Evolutionary conservation across 2,113 vertebrate species (phyloP).

Genomic region (Oophaga pumilio): DNA sequence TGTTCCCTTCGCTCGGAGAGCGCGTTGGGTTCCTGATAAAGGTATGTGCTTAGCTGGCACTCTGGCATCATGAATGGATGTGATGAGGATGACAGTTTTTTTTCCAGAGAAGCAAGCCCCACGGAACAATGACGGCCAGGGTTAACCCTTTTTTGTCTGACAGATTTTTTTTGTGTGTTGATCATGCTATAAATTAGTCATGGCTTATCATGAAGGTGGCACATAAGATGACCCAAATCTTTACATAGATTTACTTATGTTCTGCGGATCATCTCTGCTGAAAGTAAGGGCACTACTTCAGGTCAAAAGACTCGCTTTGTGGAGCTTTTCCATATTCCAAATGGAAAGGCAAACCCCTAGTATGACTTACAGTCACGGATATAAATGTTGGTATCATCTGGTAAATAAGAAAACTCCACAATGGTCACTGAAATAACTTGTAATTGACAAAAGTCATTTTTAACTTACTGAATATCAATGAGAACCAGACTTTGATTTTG

Average conservation of each 20-base stretch:
- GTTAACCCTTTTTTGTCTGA: conserved; percentile 43
- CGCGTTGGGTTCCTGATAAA: conserved; percentile 34
- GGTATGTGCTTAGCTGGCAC: conserved; percentile 56
- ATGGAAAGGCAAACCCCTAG: too few species aligned
- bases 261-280: too few species aligned
- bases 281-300: too few species aligned
- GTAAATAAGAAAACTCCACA: too few species aligned
- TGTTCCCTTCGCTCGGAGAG: not conserved
- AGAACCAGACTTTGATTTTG: too few species aligned
- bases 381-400: too few species aligned
- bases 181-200: not conserved
- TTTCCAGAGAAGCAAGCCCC: conserved; percentile 40
- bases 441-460: too few species aligned
- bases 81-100: conserved; percentile 56
- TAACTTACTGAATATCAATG: too few species aligned
- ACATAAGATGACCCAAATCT: not conserved
- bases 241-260: not conserved
- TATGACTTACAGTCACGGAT: too few species aligned
- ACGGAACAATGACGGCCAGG: conserved; percentile 21
- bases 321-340: too few species aligned
- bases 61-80: conserved; percentile 48
- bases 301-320: too few species aligned
- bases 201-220: not conserved
- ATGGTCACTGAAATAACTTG: too few species aligned
- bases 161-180: conserved; percentile 34